Conservation (phyloP, 2,113 vertebrate genomes). For the Euleptes europaea region DNA sequence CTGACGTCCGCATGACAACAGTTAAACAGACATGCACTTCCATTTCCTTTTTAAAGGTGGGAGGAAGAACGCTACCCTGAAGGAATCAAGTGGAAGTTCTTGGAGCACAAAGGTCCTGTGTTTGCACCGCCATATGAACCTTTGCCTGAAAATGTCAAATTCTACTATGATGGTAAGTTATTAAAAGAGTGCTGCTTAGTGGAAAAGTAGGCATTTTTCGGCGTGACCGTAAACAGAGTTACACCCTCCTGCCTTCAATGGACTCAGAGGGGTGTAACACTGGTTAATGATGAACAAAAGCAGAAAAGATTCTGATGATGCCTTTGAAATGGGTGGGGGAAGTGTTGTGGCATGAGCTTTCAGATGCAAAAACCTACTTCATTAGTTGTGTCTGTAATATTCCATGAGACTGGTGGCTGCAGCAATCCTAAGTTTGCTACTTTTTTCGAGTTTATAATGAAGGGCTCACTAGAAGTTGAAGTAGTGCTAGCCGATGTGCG, state of each 20-base stretch:
- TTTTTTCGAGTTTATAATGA: background rate
- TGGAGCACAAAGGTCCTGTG: constrained; percentile 96
- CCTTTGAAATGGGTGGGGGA: background rate
- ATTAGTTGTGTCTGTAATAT: background rate
- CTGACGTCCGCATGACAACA: constrained; percentile 26
- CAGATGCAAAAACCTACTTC: background rate
- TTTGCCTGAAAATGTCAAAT: constrained; percentile 89
- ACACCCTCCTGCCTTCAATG: too few relatives aligned
- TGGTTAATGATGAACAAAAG: constrained; percentile 26
- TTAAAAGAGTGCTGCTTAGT: constrained; percentile 43
- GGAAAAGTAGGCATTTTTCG: constrained; percentile 29
- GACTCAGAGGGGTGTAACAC: too few relatives aligned
- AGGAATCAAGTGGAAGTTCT: constrained; percentile 96
- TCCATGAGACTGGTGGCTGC: background rate
- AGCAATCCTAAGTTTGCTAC: background rate
- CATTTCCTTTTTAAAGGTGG: constrained; percentile 84
- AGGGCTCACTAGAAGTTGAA: background rate
- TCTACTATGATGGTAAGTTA: constrained; percentile 93
- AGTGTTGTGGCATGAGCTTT: background rate
- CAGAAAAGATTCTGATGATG: background rate
- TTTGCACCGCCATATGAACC: constrained; percentile 93
- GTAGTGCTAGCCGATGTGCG: background rate
- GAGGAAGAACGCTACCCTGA: constrained; percentile 94
- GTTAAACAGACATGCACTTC: constrained; percentile 13
- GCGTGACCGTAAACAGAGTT: too few relatives aligned